Evolutionary conservation across 2,797 vertebrate genomes (phyloP), one percentile per base, ranked within the genome.

Genomic region (Perodicticus potto): DNA sequence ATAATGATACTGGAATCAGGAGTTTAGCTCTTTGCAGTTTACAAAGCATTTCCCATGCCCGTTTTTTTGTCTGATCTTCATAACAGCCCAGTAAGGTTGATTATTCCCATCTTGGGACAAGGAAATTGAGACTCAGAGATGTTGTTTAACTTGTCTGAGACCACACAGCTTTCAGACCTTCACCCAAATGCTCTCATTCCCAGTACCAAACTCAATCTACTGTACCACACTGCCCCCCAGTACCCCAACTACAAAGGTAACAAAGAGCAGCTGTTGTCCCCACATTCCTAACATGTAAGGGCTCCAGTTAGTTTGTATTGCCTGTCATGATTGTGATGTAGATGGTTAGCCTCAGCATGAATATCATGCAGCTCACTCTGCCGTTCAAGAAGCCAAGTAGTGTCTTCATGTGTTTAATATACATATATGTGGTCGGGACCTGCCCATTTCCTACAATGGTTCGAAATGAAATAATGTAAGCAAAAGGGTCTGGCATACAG

Each of bases 201-300:
- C 87, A 97, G 91, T 78, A 67, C 19, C 34, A 73, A 49, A 23
- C 55, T 95, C 76, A 76, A 74, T 97, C 76, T 82, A 89, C 40
- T 97, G 49, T 96, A 80, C 89, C 69, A 97, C 87, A 97, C 93
- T 97, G 96, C 97, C 97, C 95, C 80, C 97, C 91, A 93, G 97
- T 97, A 97, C 97, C 67, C 63, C 13, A 5, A 43, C 23, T 57
- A 78, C 34, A 20, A 93, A 93, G 32, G 22, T 22, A 63, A 16
- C 86, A 63, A 87, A 87, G 16, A 86, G 49, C 57, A 81, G 40
- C 22, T 81, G 53, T 43, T 16, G 0, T 73, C 53, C 45, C 63
- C 59, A 70, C 8, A 37, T 63, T 83, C 25, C 89, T 76, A 86
- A 65, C 20, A 88, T 67, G 59, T 32, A 91, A 80, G 80, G 19